Evolutionary conservation across 2,888 invertebrate species (phyloP), one percentile per base, ranked within the genome.

Genomic region (Morpho helenor): DNA sequence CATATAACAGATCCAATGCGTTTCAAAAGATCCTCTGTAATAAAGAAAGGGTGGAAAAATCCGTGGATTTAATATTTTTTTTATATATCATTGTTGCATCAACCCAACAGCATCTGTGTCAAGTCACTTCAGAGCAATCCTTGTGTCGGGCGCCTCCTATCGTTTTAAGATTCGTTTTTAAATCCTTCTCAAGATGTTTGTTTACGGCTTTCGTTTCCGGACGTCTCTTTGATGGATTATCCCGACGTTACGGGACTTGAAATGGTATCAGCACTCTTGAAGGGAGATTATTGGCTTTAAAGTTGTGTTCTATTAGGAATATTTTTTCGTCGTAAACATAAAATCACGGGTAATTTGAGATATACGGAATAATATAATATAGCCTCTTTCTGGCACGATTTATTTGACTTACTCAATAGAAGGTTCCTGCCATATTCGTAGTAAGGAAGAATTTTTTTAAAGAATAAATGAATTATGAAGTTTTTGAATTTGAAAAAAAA

Each of bases 151-250:
- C 55, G 63, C 61, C 55, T 57, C 63, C 61, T 62, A 60, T 52
- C 62, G 60, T 58, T 62, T 56, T 61, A 60, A 64, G 63, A 63
- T 58, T 59, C 57, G 56, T 66, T 61, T 60, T 64, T 61, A 64
- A 64, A 62, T 47, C 62, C 50, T 55, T 59, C 58, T 65, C 54
- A 66, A 65, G 65, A 66, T 65, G 68, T 67, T 66, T 67, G 66
- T 67, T 62, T 59, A 59, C 53, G 61, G 61, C 68, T 65, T 65
- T 54, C 54, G 61, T 63, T 61, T 53, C 53, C 56, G 54, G 63
- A 60, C 52, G 56, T 51, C 62, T 59, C 61, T 66, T 66, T 58
- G 61, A 61, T 52, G 61, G 66, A 66, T 66, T 64, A 63, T 57
- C 57, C 40, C 44, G 61, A 53, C 57, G 16, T 62, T 59, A 57